Base-by-base conservation (phyloP, 2,797 vertebrate species). In the Sebastes hopkinsi region DNA sequence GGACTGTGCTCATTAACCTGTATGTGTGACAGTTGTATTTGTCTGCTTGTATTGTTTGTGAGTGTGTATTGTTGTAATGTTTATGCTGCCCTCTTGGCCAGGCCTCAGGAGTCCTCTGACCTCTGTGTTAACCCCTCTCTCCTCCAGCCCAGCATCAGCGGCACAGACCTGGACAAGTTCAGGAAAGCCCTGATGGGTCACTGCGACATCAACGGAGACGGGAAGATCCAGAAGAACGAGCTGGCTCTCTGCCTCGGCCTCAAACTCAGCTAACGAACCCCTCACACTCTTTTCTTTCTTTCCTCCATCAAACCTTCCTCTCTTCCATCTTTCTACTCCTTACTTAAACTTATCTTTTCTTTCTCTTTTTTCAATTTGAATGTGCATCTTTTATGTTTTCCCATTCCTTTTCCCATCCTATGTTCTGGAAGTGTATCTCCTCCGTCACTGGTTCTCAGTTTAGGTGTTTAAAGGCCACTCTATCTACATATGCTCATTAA, bases 161-260 rank as follows among this genome's bases (percentile, higher is more conserved):
- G 97, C 2, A 87, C 95, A 6, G 98, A 99, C 91, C 94, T 98
- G 87, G 97, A 98, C 89, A 96, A 95, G 89, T 98, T 98, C 91
- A 96, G 96, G 60, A 95, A 96, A 85, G 96, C 97, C 52, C 94
- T 99, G 80, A 93, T 98, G 84, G 96, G 95, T 59, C 98, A 98
- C 90, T 99, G 98, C 0, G 97, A 99, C 4, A 87, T 97, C 83
- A 99, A 98, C 88, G 92, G 95, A 77, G 98, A 98, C 1, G 98
- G 98, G 62, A 99, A 97, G 93, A 99, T 98, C 84, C 98, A 99
- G 94, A 99, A 97, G 95, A 97, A 97, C 0, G 97, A 99, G 91
- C 94, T 99, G 80, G 98, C 97, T 8, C 95, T 99, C 86, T 99
- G 97, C 91, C 96, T 99, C 0, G 97, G 98, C 67, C 94, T 99